Conservation (phyloP, 2,113 vertebrate species). For the Prunella fulvescens region DNA sequence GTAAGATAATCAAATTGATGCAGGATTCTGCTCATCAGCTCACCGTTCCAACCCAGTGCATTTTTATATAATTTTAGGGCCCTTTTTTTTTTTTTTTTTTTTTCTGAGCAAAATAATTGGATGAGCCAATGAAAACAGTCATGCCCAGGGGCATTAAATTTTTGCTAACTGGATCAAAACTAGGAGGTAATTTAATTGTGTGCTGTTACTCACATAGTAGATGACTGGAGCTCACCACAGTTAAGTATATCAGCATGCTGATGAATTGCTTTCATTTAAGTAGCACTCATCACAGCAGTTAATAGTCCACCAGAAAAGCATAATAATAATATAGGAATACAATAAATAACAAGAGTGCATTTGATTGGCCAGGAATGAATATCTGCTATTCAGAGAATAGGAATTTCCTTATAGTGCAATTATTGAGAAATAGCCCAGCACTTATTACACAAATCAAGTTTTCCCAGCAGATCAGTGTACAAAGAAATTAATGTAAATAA, state of each 20-base stretch:
- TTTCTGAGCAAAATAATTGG: not conserved
- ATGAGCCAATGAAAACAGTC: not conserved
- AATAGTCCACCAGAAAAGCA: not conserved
- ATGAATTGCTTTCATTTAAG: not conserved
- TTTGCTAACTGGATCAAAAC: not conserved
- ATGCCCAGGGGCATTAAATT: not conserved
- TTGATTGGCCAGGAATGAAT: not conserved
- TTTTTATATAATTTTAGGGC: not conserved
- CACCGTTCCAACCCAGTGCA: not conserved
- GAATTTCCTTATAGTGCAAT: constrained; percentile 14
- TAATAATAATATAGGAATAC: not conserved
- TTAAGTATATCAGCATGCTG: not conserved
- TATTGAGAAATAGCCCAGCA: not conserved
- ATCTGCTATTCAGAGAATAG: not conserved
- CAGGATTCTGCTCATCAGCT: not conserved
- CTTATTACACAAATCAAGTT: constrained; percentile 16
- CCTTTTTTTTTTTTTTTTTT: not conserved
- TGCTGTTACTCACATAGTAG: not conserved
- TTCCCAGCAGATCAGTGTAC: not conserved
- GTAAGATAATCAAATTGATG: not conserved
- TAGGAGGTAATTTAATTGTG: not conserved
- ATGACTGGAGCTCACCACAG: not conserved
- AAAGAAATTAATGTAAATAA: not conserved
- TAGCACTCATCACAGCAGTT: constrained; percentile 3
- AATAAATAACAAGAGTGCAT: not conserved